Conservation (phyloP, 1,140 invertebrate species). For the Philaenus spumarius region DNA sequence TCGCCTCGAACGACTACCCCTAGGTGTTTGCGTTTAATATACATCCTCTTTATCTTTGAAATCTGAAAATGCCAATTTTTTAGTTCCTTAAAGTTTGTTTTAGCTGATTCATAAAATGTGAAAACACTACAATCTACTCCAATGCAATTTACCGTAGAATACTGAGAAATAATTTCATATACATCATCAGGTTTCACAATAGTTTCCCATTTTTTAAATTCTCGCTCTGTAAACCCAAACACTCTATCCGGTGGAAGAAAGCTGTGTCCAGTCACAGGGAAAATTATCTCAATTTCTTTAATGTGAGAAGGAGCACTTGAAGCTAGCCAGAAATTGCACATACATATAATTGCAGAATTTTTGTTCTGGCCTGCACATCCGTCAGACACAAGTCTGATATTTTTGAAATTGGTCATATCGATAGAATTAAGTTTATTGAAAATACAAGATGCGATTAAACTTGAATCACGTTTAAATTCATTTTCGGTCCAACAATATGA, state of each 20-base stretch:
- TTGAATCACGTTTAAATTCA: slow-evolving; percentile 28
- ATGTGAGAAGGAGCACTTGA: slow-evolving; percentile 26
- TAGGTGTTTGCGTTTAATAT: slow-evolving; percentile 6
- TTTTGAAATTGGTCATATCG: slow-evolving; percentile 21
- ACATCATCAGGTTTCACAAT: slow-evolving; percentile 13
- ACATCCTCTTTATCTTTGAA: slow-evolving; percentile 18
- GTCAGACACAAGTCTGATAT: slow-evolving; percentile 30
- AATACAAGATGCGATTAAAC: slow-evolving; percentile 31
- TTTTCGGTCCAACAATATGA: no score
- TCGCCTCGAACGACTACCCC: slow-evolving; percentile 16
- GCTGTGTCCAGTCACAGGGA: no score
- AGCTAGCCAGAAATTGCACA: slow-evolving; percentile 28
- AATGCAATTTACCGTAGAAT: slow-evolving; percentile 17
- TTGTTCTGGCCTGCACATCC: slow-evolving; percentile 35
- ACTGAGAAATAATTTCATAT: slow-evolving; percentile 15
- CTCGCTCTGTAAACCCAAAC: no score
- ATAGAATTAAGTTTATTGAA: slow-evolving; percentile 29
- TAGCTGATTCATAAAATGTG: slow-evolving; percentile 11
- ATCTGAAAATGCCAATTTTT: slow-evolving; percentile 23
- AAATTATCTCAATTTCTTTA: slow-evolving; percentile 27
- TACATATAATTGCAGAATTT: slow-evolving; percentile 31
- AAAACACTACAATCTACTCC: slow-evolving; percentile 6
- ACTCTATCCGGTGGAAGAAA: no score
- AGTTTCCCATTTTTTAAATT: no score
- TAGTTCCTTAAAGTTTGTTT: neutral